These are phyloP conservation scores for Sesia apiformis DNA, from an alignment of 2,888 invertebrate genomes.

Conservation along the genomic window DNA sequence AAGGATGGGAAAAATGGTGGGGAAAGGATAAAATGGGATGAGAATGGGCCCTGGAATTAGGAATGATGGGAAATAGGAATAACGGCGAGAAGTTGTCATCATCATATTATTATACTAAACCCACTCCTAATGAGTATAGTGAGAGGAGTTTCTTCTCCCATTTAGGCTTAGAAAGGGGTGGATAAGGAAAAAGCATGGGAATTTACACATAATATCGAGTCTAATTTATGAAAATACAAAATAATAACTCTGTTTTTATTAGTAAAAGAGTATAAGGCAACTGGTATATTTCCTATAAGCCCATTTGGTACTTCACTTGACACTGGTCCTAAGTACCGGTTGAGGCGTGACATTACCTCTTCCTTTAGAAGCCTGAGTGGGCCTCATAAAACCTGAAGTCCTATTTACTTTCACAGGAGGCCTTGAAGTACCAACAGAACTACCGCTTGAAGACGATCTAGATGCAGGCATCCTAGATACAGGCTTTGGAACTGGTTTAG, in stretches of 20 bases:
- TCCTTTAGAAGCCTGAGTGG: slow-evolving; percentile 88
- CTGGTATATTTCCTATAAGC: background rate
- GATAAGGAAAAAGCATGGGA: background rate
- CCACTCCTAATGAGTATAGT: no score
- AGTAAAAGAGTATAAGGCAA: no score
- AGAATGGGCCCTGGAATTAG: no score
- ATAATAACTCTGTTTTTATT: background rate
- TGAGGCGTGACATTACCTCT: slow-evolving; percentile 62
- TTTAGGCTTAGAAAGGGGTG: background rate
- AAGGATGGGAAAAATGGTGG: no score
- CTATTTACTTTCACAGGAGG: slow-evolving; percentile 54
- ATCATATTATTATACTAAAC: no score
- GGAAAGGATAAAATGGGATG: no score
- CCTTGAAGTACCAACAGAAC: slow-evolving; percentile 65
- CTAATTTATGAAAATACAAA: background rate
- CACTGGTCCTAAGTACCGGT: slow-evolving; percentile 39
- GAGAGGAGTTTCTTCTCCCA: no score
- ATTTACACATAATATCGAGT: background rate
- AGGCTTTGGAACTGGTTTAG: slow-evolving; percentile 67
- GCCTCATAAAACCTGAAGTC: slow-evolving; percentile 86
- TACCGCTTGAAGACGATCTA: slow-evolving; percentile 61
- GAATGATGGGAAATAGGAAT: no score
- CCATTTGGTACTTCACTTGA: slow-evolving; percentile 30
- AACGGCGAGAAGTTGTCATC: no score
- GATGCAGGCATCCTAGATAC: slow-evolving; percentile 59